Conservation (phyloP, 1,140 invertebrate genomes). For the Caenorhabditis briggsae region DNA sequence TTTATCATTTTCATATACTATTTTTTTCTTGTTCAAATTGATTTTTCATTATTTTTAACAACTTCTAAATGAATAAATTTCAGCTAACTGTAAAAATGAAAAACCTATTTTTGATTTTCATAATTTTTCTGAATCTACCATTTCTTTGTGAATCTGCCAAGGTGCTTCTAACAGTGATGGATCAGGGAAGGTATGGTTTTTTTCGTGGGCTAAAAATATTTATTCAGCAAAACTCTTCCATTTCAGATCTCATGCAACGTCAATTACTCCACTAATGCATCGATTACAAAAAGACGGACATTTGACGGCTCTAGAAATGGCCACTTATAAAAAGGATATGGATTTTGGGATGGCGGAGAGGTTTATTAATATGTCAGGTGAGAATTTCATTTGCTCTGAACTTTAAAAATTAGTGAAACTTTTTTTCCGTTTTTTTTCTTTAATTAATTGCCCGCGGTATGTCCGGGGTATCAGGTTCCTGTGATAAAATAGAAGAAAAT, state of each 20-base stretch:
- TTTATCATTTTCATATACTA: neutral
- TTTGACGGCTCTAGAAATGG: slow-evolving; percentile 18
- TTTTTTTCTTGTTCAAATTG: neutral
- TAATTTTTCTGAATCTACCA: neutral
- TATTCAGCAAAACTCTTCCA: neutral
- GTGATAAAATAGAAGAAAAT: no score
- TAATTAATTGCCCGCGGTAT: no score
- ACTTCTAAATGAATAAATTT: neutral
- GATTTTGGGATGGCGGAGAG: slow-evolving; percentile 47
- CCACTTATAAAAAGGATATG: slow-evolving; percentile 10
- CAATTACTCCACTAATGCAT: slow-evolving; percentile 37
- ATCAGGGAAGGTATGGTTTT: slow-evolving; percentile 8
- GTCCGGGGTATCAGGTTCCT: no score
- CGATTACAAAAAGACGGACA: slow-evolving; percentile 22
- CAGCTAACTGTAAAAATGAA: neutral
- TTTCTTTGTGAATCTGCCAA: neutral
- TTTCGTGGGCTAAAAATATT: neutral
- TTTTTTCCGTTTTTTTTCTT: no score
- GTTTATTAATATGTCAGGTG: slow-evolving; percentile 29
- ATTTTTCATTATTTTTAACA: neutral
- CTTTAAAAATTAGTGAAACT: no score
- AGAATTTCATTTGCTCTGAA: no score
- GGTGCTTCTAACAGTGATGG: slow-evolving; percentile 12
- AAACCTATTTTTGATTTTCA: neutral
- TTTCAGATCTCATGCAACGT: slow-evolving; percentile 10